Conservation (phyloP, 2,113 vertebrate genomes). For the Pipa parva region DNA sequence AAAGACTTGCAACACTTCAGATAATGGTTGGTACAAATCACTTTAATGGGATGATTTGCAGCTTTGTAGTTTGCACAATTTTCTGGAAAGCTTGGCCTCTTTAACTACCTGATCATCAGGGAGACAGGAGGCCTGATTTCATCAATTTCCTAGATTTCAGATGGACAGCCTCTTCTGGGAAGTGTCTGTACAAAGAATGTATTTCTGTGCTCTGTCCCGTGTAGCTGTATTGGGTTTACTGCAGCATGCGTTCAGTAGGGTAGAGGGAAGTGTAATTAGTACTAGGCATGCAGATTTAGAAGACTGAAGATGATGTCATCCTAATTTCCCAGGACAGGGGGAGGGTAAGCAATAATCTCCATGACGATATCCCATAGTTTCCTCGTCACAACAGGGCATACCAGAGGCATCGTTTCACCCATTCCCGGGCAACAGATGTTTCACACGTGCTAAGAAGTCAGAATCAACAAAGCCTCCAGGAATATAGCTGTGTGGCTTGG, state of each 20-base stretch:
- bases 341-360: slow-evolving; percentile 29
- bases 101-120: too few species aligned
- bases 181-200: too few species aligned
- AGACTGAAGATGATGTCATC: slow-evolving; percentile 26
- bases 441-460: slow-evolving; percentile 37
- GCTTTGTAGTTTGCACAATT: not conserved
- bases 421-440: slow-evolving; percentile 43
- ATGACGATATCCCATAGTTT: slow-evolving; percentile 43
- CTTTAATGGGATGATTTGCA: not conserved
- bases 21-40: not conserved
- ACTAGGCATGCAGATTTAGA: not conserved
- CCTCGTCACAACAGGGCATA: slow-evolving; percentile 42
- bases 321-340: slow-evolving; percentile 38
- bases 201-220: too few species aligned
- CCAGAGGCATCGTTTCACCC: slow-evolving; percentile 41
- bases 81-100: not conserved
- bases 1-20: not conserved
- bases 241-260: not conserved
- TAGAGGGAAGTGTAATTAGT: slow-evolving; percentile 11
- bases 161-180: too few species aligned
- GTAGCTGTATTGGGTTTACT: too few species aligned
- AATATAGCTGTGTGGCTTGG: slow-evolving; percentile 28
- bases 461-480: slow-evolving; percentile 40
- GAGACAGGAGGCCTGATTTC: too few species aligned
- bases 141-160: too few species aligned